phyloP scores from a whole-genome alignment of 2,113 vertebrate genomes.

The Osmerus mordax region DNA sequence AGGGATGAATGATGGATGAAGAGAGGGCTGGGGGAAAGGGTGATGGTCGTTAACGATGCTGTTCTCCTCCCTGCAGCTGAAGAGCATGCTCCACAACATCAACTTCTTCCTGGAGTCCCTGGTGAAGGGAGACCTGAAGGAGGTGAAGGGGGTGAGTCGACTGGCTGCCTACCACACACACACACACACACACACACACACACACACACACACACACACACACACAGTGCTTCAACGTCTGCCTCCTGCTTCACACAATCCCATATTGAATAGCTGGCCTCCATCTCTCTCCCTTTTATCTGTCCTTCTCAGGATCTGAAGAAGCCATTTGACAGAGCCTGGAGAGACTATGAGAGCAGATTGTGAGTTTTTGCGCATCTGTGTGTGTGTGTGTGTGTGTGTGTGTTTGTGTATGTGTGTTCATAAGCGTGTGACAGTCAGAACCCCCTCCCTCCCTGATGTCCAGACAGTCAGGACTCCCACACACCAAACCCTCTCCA shows the following conservation, averaged over 20 bases:
- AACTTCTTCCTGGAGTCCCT: slow-evolving; percentile 70
- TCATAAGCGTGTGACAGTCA: background rate
- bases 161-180: too few species aligned
- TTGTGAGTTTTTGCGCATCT: slow-evolving; percentile 60
- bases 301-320: slow-evolving; percentile 63
- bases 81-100: slow-evolving; percentile 73
- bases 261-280: background rate
- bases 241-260: too few species aligned
- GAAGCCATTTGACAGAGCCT: slow-evolving; percentile 75
- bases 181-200: background rate
- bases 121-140: slow-evolving; percentile 72
- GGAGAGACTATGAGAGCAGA: slow-evolving; percentile 73
- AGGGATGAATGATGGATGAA: background rate
- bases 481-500: too few species aligned
- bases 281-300: background rate
- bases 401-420: background rate
- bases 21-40: background rate
- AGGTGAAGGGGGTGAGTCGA: slow-evolving; percentile 70
- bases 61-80: slow-evolving; percentile 52
- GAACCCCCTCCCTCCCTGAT: background rate
- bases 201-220: too few species aligned
- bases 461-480: too few species aligned
- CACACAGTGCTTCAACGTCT: too few species aligned
- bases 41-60: background rate
- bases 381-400: slow-evolving; percentile 1